phyloP scores from a whole-genome alignment of 2,113 vertebrate species.

The Cervus canadensis region DNA sequence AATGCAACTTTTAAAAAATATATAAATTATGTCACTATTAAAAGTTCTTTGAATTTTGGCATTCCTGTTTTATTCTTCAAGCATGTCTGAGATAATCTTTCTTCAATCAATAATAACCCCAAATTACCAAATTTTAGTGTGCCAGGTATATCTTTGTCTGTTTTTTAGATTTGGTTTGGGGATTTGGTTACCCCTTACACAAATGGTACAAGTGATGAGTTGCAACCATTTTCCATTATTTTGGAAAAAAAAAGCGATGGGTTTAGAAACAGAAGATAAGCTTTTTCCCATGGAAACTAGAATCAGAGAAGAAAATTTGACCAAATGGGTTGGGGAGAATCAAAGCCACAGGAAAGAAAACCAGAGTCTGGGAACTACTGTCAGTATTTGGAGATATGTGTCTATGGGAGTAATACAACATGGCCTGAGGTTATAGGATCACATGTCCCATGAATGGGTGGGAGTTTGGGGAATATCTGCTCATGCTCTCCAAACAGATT shows the following conservation, averaged over 20 bases:
- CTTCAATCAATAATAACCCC: neutral
- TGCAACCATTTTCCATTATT: neutral
- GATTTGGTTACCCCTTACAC: neutral
- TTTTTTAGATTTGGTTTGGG: neutral
- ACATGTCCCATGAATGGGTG: accelerated
- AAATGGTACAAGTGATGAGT: neutral
- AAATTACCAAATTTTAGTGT: neutral
- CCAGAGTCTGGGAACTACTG: neutral
- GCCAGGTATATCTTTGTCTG: neutral
- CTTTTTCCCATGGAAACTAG: neutral
- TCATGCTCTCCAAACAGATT: accelerated
- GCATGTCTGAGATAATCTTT: neutral
- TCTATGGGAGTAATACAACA: accelerated
- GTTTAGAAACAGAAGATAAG: neutral
- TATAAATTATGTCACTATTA: neutral
- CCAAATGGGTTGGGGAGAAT: neutral
- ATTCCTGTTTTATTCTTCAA: neutral
- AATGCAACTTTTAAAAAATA: neutral
- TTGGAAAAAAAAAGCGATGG: neutral
- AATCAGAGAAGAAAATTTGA: neutral
- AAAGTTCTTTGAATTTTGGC: neutral
- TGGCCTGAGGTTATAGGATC: neutral
- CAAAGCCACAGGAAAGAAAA: neutral
- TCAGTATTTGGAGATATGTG: neutral
- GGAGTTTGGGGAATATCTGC: neutral